Evolutionary conservation across 2,797 vertebrate species (phyloP).

Genomic region (Martes flavigula): DNA sequence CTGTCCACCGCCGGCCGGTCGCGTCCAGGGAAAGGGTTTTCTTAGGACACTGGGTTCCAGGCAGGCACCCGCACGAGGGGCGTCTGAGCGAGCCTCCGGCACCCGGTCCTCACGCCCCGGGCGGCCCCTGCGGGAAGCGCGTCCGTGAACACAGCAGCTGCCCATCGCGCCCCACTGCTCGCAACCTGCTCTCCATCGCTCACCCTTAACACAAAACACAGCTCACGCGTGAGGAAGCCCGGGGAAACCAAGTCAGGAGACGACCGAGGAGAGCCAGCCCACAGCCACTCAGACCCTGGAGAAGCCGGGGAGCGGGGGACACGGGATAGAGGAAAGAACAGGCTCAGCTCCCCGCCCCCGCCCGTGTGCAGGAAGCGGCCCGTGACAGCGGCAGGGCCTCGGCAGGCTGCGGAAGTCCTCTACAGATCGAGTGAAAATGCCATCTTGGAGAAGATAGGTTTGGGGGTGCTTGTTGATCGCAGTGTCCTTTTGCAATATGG

Average conservation of each 20-base stretch:
- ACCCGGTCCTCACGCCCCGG: accelerated
- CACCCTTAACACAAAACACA: not conserved
- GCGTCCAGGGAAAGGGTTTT: too few relatives aligned
- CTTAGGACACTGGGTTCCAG: not conserved
- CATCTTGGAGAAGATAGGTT: not conserved
- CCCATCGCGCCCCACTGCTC: accelerated
- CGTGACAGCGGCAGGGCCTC: accelerated
- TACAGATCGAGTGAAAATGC: accelerated
- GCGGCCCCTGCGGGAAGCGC: accelerated
- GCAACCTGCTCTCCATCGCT: accelerated
- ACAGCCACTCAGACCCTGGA: too few relatives aligned
- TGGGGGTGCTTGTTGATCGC: too few relatives aligned
- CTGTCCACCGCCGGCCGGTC: accelerated
- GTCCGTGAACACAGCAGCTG: accelerated
- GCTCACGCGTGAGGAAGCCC: not conserved
- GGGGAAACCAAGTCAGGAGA: not conserved
- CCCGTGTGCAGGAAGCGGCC: not conserved
- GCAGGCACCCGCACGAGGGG: accelerated
- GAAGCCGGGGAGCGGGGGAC: not conserved
- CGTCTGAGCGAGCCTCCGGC: not conserved
- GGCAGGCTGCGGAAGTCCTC: accelerated
- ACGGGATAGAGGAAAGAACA: accelerated
- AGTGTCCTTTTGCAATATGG: too few relatives aligned
- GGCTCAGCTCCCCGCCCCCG: accelerated
- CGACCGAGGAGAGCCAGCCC: not conserved